Percentiles rank a stretch among this genome's conserved stretches.
phyloP scores from a whole-genome alignment of 2,113 vertebrate genomes.

The Hippocampus barbouri region DNA sequence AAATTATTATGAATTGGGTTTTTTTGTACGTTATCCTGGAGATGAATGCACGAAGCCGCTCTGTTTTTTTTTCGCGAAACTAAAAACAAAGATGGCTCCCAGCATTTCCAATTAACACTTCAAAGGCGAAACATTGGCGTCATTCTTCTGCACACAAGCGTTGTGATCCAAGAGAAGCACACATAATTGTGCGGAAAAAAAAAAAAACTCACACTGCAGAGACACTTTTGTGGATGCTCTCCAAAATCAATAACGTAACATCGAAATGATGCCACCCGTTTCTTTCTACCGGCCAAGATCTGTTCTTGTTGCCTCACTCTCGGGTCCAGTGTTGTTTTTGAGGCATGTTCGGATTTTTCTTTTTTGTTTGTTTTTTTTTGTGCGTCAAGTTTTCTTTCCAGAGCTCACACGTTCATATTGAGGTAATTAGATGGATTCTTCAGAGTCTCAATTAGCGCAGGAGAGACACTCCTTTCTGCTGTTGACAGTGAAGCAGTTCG shows the following conservation, averaged over 20 bases:
- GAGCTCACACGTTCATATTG: constrained; percentile 16
- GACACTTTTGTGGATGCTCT: background rate
- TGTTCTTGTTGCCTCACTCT: background rate
- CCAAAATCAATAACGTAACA: background rate
- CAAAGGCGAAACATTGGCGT: constrained; percentile 53
- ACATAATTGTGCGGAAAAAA: constrained; percentile 44
- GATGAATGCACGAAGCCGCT: background rate
- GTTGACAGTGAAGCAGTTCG: constrained; percentile 12
- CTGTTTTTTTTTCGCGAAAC: background rate
- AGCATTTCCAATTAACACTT: constrained; percentile 67
- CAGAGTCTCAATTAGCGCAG: constrained; percentile 46
- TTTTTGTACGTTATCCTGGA: constrained; percentile 29
- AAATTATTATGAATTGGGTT: constrained; percentile 28
- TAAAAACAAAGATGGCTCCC: constrained; percentile 66
- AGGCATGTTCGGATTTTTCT: background rate
- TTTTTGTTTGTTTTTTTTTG: background rate
- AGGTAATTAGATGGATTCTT: constrained; percentile 45
- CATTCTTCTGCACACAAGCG: constrained; percentile 45
- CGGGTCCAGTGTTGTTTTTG: background rate
- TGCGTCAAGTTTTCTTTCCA: constrained; percentile 21
- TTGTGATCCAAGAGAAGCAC: constrained; percentile 54
- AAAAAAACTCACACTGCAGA: constrained; percentile 15
- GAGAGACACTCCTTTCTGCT: constrained; percentile 34
- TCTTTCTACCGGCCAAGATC: background rate
- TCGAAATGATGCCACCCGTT: background rate